Conservation (phyloP, 2,888 invertebrate genomes). For the Drosophila nr. fundita region DNA sequence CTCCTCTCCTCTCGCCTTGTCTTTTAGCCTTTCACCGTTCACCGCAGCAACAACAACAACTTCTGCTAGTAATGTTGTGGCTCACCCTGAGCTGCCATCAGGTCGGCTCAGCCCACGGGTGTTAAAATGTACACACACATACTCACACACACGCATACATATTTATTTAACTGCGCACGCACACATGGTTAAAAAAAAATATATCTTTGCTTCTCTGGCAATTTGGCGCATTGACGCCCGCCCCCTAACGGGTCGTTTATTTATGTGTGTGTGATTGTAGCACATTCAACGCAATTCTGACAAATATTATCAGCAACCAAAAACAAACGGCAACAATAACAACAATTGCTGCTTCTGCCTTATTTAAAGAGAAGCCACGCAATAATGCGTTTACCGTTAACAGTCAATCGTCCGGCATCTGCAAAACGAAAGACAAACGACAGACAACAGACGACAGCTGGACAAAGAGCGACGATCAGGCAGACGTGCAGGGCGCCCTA, state of each 20-base stretch:
- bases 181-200: conserved; percentile 3
- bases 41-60: conserved; percentile 58
- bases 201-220: conserved; percentile 37
- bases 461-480: conserved; percentile 27
- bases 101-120: conserved; percentile 69
- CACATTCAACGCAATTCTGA: conserved; percentile 45
- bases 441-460: conserved; percentile 59
- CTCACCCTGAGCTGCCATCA: conserved; percentile 79
- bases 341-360: conserved; percentile 42
- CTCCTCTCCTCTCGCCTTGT: conserved; percentile 27
- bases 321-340: conserved; percentile 29
- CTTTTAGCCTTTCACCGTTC: conserved; percentile 69
- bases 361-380: conserved; percentile 53
- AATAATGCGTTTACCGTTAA: conserved; percentile 74
- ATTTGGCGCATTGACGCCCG: conserved; percentile 58
- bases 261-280: conserved; percentile 10
- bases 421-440: conserved; percentile 34
- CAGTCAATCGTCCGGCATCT: conserved; percentile 65
- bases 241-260: conserved; percentile 43
- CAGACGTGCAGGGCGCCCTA: conserved; percentile 30
- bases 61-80: conserved; percentile 73
- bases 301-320: conserved; percentile 50
- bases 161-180: conserved; percentile 12
- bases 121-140: conserved; percentile 46
- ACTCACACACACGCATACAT: conserved; percentile 6